These are phyloP conservation scores for Cartodere bifasciata DNA, from an alignment of 2,888 invertebrate genomes.

Conservation along the genomic window DNA sequence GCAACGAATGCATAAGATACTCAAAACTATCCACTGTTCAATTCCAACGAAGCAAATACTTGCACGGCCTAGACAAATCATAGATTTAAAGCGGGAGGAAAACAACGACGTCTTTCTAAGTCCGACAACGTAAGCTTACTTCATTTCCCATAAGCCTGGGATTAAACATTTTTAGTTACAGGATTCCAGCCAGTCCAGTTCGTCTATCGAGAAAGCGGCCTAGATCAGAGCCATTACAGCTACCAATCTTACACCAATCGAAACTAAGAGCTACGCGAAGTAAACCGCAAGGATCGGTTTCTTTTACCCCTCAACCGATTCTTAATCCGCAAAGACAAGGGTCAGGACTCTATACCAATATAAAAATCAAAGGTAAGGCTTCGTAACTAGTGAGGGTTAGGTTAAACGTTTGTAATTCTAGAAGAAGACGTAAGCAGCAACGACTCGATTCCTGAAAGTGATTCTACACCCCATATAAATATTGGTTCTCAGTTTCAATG, in stretches of 20 bases:
- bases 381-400: background rate
- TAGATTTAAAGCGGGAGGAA: constrained; percentile 47
- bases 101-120: constrained; percentile 67
- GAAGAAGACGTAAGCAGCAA: constrained; percentile 28
- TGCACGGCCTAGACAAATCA: constrained; percentile 28
- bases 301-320: constrained; percentile 90
- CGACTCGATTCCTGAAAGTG: constrained; percentile 36
- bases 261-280: constrained; percentile 39
- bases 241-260: constrained; percentile 38
- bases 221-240: constrained; percentile 45
- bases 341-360: constrained; percentile 59
- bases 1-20: constrained; percentile 24
- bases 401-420: constrained; percentile 13
- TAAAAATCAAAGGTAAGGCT: constrained; percentile 20
- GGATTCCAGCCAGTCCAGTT: constrained; percentile 54
- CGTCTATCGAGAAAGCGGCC: constrained; percentile 51
- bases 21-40: constrained; percentile 25
- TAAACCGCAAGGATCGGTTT: constrained; percentile 39
- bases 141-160: background rate
- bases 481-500: constrained; percentile 81
- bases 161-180: constrained; percentile 23
- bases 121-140: constrained; percentile 41
- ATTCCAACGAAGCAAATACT: constrained; percentile 27
- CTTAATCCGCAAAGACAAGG: constrained; percentile 84
- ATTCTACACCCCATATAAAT: constrained; percentile 67